Evolutionary conservation across 2,797 vertebrate species (phyloP).

Genomic region (Crossoptilon crossoptilon): DNA sequence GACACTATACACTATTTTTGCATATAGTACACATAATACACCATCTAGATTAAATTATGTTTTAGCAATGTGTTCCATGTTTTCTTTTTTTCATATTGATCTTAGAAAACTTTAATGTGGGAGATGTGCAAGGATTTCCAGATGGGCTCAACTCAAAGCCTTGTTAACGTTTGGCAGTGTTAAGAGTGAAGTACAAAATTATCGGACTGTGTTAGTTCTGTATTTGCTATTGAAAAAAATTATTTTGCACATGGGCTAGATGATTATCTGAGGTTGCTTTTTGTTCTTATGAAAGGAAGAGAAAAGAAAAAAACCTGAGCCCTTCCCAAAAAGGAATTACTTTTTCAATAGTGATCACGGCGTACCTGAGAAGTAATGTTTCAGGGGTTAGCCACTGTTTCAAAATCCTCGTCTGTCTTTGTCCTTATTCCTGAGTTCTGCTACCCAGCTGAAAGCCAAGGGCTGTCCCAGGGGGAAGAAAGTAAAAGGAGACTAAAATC

Average conservation of each 20-base stretch:
- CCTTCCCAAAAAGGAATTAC: neutral
- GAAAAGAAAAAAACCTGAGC: neutral
- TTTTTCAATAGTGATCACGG: neutral
- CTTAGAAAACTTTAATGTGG: neutral
- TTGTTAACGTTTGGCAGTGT: neutral
- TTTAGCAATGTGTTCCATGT: neutral
- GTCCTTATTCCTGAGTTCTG: neutral
- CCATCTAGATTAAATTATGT: neutral
- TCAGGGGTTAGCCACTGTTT: neutral
- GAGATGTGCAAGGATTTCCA: neutral
- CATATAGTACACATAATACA: neutral
- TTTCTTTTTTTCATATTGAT: conserved; percentile 32
- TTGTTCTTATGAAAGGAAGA: neutral
- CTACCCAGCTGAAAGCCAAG: neutral
- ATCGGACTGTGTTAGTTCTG: neutral
- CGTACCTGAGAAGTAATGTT: conserved; percentile 1
- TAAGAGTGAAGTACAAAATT: neutral
- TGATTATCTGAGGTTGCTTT: neutral
- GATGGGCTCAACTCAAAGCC: neutral
- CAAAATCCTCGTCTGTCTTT: neutral
- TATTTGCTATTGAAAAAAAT: neutral
- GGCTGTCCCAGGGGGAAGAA: neutral
- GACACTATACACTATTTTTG: neutral
- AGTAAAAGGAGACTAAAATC: neutral
- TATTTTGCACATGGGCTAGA: neutral